Evolutionary conservation across 2,888 invertebrate species (phyloP).

Genomic region (Metellina segmentata): DNA sequence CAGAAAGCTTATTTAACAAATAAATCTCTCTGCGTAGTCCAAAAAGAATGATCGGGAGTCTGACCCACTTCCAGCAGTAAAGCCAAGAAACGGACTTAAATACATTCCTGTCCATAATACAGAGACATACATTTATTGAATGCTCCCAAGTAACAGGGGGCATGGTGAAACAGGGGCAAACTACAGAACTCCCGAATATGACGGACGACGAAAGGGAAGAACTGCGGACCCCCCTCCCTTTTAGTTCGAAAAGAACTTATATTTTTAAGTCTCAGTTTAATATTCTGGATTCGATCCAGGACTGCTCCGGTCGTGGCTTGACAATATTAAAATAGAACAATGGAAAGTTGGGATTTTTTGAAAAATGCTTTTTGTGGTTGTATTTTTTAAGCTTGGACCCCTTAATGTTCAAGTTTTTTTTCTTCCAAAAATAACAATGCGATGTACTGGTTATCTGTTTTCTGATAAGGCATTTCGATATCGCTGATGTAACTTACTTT

Average conservation of each 20-base stretch:
- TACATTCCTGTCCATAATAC: conserved; percentile 52
- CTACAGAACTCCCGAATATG: conserved; percentile 11
- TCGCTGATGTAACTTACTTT: no score
- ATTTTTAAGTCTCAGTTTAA: conserved; percentile 53
- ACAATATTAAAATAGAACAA: conserved; percentile 44
- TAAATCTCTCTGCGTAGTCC: neutral
- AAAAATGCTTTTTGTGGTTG: no score
- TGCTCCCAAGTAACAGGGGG: conserved; percentile 15
- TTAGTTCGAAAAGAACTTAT: conserved; percentile 56
- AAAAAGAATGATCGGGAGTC: neutral
- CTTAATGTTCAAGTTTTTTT: no score
- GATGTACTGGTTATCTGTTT: no score
- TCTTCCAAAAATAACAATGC: no score
- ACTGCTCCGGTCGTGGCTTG: conserved; percentile 14
- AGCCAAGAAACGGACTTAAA: conserved; percentile 32
- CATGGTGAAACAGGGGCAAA: neutral
- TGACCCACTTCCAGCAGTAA: conserved; percentile 43
- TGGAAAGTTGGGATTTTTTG: conserved; percentile 7
- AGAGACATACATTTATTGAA: conserved; percentile 58
- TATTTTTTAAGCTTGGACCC: no score
- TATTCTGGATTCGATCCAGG: conserved; percentile 59
- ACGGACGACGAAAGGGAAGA: neutral
- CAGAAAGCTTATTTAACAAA: neutral
- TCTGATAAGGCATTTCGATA: no score
- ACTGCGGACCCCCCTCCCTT: neutral